Evolutionary conservation across 2,113 vertebrate species (phyloP), one percentile per base, ranked within the genome.

Genomic region (Pithys albifrons): DNA sequence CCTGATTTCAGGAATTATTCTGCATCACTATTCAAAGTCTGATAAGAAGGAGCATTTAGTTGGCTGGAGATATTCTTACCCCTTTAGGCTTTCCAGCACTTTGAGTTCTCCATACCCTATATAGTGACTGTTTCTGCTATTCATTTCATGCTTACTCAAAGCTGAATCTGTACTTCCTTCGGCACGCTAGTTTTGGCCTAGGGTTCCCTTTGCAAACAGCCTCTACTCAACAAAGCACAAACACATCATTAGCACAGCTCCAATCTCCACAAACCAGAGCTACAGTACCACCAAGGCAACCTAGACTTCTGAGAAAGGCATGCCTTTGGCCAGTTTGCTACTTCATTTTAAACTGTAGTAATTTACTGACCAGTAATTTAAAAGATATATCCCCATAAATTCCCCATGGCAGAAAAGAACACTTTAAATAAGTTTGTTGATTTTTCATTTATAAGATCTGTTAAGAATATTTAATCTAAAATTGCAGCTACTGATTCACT

Each of bases 381-480:
- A 46, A 82, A 85, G 27, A 80, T 27, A 39, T 59, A 72, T 13
- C 41, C 54, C 45, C 55, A 66, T 80, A 75, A 93, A 94, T 93
- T 65, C 46, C 31, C 79, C 29, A 7, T 8, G 33, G 37, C 52
- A 93, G 51, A 64, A 79, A 39, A 92, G 65, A 43, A 74, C 35
- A 62, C 16, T 79, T 94, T 41, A 88, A 95, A 72, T 75, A 75
- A 76, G 48, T 12, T 27, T 83, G 82, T 81, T 92, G 80, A 89
- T 84, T 86, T 93, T 93, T 86, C 76, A 70, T 85, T 93, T 81
- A 4, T 77, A 59, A 88, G 65, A 89, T 86, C 79, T 74, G 59
- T 55, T 90, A 93, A 58, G 69, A 91, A 70, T 93, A 90, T 67
- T 91, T 90, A 77, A 73, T 77, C 75, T 59, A 33, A 91, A 78